Evolutionary conservation across 2,888 invertebrate species (phyloP).

Genomic region (Branchinecta sandiegonensis): DNA sequence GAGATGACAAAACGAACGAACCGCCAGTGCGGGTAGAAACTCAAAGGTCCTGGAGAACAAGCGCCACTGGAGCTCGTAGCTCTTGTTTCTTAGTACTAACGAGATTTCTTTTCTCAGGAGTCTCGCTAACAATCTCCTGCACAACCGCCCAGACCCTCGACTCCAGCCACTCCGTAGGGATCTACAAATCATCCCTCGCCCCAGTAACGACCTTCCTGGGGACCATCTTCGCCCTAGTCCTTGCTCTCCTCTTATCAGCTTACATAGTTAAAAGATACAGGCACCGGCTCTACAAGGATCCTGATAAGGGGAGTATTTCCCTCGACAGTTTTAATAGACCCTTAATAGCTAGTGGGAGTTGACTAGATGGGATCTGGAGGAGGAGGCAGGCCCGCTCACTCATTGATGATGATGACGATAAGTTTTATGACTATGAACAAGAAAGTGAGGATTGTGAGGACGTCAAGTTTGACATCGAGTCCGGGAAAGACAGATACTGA

Average conservation of each 20-base stretch:
- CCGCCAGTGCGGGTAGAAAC: no score
- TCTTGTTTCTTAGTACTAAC: no score
- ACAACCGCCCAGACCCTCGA: neutral
- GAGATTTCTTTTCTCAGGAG: neutral
- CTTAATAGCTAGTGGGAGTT: neutral
- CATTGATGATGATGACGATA: neutral
- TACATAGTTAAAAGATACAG: neutral
- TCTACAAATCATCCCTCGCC: neutral
- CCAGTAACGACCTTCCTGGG: neutral
- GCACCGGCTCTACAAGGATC: neutral
- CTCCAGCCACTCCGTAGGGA: neutral
- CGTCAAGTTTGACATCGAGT: no score
- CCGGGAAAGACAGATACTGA: no score
- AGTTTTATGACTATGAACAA: constrained; percentile 3
- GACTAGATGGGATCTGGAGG: neutral
- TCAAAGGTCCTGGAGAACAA: no score
- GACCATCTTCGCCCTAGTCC: neutral
- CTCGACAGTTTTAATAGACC: neutral
- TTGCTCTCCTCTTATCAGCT: neutral
- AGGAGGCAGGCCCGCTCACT: neutral
- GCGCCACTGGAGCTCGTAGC: no score
- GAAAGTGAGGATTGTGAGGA: no score
- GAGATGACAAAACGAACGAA: no score
- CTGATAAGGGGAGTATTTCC: constrained; percentile 3
- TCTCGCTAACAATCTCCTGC: neutral